These are phyloP conservation scores for Kryptopterus vitreolus DNA, from an alignment of 2,797 vertebrate genomes.

Conservation along the genomic window DNA sequence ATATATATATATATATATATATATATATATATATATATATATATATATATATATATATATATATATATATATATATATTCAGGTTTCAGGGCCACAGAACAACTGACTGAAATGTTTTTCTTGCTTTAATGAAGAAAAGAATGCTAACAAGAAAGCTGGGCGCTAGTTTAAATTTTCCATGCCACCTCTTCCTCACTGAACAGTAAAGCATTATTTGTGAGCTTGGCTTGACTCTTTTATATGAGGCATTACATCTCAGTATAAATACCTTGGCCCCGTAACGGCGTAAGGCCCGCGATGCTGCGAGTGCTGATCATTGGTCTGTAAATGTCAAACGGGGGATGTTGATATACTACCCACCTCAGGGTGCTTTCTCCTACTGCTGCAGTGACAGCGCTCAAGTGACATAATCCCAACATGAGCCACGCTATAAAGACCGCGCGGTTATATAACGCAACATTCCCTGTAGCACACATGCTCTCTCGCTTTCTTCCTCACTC, in stretches of 20 bases:
- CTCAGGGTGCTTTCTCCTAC: constrained; percentile 63
- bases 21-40: too few species aligned
- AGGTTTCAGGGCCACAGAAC: not conserved
- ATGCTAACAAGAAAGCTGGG: not conserved
- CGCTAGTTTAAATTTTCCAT: constrained; percentile 45
- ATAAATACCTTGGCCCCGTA: constrained; percentile 70
- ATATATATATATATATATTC: too few species aligned
- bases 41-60: too few species aligned
- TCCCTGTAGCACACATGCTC: constrained; percentile 32
- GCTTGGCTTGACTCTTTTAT: constrained; percentile 66
- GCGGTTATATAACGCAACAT: constrained; percentile 39
- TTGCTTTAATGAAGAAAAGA: not conserved
- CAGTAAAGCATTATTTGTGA: constrained; percentile 56
- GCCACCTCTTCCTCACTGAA: constrained; percentile 46
- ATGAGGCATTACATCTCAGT: constrained; percentile 72
- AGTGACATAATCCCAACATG: constrained; percentile 73
- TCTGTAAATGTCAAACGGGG: constrained; percentile 76
- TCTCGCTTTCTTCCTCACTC: not conserved
- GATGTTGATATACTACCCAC: constrained; percentile 70
- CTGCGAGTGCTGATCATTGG: constrained; percentile 49
- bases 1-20: too few species aligned
- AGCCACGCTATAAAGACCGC: constrained; percentile 61
- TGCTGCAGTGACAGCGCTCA: constrained; percentile 68
- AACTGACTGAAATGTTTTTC: not conserved
- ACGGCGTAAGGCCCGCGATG: constrained; percentile 61